Percentiles rank a stretch among this genome's conserved stretches.
Conservation (phyloP, 2,797 vertebrate species). For the Sarcoramphus papa region DNA sequence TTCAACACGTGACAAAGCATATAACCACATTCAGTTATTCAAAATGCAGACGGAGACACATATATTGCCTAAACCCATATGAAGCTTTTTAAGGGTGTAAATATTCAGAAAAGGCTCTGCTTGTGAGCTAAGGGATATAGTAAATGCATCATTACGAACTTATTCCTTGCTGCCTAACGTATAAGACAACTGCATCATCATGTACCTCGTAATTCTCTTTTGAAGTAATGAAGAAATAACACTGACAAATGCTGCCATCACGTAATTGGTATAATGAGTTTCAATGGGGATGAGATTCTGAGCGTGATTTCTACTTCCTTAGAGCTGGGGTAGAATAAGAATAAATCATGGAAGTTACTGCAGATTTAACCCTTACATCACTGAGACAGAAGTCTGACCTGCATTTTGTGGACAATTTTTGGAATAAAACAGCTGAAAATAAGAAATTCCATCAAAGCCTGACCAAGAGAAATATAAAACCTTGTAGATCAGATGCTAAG, state of each 20-base stretch:
- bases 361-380: not conserved
- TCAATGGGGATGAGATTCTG: not conserved
- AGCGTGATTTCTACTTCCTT: not conserved
- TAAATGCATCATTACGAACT: not conserved
- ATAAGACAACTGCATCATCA: not conserved
- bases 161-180: not conserved
- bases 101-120: not conserved
- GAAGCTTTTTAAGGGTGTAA: not conserved
- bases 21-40: not conserved
- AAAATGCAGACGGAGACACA: not conserved
- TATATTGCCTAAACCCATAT: not conserved
- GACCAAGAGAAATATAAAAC: not conserved
- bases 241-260: constrained; percentile 4
- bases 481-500: not conserved
- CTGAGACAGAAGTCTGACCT: not conserved
- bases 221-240: constrained; percentile 5
- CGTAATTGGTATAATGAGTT: constrained; percentile 23
- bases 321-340: not conserved
- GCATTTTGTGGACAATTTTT: not conserved
- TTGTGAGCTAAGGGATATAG: not conserved
- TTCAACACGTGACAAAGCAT: not conserved
- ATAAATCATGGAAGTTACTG: not conserved
- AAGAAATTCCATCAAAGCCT: not conserved
- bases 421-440: not conserved
- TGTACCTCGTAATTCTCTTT: not conserved